Conservation (phyloP, 2,113 vertebrate species). For the Murina feae region DNA sequence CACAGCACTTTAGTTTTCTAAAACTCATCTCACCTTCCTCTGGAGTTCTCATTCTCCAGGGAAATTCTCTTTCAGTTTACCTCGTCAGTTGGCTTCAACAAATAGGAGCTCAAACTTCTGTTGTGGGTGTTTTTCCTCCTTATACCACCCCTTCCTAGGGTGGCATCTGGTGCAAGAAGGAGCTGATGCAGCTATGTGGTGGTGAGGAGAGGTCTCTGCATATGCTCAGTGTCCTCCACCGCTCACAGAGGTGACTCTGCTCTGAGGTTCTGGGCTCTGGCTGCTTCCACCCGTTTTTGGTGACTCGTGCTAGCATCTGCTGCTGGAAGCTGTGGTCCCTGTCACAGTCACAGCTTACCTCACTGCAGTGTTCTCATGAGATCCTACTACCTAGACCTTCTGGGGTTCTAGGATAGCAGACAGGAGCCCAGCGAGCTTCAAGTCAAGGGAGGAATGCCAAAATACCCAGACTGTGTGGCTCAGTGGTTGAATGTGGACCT, state of each 20-base stretch:
- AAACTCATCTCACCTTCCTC: background rate
- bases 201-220: background rate
- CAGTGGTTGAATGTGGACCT: too few species aligned
- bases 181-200: background rate
- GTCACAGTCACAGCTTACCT: background rate
- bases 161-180: background rate
- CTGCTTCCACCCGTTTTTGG: background rate
- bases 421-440: background rate
- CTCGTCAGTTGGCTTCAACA: background rate
- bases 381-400: background rate
- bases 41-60: background rate
- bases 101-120: background rate
- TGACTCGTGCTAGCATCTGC: background rate
- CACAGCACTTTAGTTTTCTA: background rate
- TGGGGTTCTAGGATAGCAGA: background rate
- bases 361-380: background rate
- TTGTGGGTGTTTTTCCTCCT: background rate
- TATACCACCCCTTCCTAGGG: background rate
- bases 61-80: background rate
- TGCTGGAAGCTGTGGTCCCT: background rate
- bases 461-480: too few species aligned
- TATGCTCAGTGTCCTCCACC: fast-evolving
- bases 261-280: background rate
- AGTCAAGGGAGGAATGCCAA: background rate
- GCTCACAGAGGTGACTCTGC: background rate